Conservation (phyloP, 2,888 invertebrate species). For the Drosophila mayaguana region DNA sequence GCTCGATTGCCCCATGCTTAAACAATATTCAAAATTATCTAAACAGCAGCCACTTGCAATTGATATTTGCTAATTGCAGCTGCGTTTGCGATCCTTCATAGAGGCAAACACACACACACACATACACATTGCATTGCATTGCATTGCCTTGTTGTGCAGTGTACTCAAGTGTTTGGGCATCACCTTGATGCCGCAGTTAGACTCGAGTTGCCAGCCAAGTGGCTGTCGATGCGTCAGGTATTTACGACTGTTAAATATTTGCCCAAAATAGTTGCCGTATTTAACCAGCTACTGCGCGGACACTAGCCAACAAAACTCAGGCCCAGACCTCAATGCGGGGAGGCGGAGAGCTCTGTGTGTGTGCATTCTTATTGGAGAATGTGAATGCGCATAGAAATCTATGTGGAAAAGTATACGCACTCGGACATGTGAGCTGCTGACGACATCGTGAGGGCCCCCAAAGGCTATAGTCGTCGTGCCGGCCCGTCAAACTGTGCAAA, state of each 20-base stretch:
- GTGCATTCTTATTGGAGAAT: constrained; percentile 15
- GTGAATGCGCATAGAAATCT: constrained; percentile 2
- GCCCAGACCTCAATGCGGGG: constrained; percentile 8
- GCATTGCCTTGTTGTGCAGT: constrained; percentile 19
- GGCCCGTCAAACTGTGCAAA: constrained; percentile 64
- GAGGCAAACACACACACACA: not conserved
- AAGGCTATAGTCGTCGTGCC: constrained; percentile 17
- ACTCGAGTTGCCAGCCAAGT: constrained; percentile 18
- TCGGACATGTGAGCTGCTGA: constrained; percentile 25
- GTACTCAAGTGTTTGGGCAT: constrained; percentile 52
- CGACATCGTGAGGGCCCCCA: constrained; percentile 29
- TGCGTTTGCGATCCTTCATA: constrained; percentile 30
- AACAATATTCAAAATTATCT: constrained; percentile 5
- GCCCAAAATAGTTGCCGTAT: constrained; percentile 52
- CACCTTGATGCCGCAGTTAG: constrained; percentile 38
- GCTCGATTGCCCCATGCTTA: not conserved
- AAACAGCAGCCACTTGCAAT: constrained; percentile 4
- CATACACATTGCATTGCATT: not conserved
- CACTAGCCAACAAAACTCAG: constrained; percentile 33
- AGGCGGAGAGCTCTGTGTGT: not conserved
- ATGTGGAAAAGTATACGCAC: not conserved
- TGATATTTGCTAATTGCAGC: constrained; percentile 3
- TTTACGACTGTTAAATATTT: constrained; percentile 64
- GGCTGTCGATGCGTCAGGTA: constrained; percentile 28
- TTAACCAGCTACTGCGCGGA: constrained; percentile 57